Percentiles rank a stretch among this genome's conserved stretches.
These are phyloP conservation scores for Cydia pomonella DNA, from an alignment of 1,140 invertebrate genomes.

Conservation along the genomic window DNA sequence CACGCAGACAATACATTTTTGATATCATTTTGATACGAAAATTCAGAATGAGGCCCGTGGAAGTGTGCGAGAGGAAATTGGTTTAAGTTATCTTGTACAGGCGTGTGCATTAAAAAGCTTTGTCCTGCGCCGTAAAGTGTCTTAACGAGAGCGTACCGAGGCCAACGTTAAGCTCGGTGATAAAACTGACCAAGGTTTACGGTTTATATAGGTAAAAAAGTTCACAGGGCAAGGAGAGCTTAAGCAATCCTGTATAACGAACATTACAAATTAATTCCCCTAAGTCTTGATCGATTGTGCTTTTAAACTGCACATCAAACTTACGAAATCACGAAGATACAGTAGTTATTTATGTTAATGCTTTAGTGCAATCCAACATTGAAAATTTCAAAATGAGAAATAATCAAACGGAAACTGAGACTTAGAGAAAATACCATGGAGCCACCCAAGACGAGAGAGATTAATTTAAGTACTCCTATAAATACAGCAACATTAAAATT, in stretches of 20 bases:
- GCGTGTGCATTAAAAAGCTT: slow-evolving; percentile 8
- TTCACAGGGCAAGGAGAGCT: neutral
- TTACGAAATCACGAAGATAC: no score
- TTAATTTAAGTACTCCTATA: no score
- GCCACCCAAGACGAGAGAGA: no score
- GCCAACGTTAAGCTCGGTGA: neutral
- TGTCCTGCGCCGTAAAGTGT: neutral
- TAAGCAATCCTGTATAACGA: neutral
- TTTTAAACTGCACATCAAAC: neutral
- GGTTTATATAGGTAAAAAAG: neutral
- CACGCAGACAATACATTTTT: neutral
- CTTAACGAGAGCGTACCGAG: slow-evolving; percentile 8
- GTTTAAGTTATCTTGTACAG: neutral
- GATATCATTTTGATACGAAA: neutral
- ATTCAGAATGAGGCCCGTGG: neutral
- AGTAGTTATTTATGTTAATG: no score
- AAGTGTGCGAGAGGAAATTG: slow-evolving; percentile 5
- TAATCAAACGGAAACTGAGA: no score
- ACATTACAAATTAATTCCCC: neutral
- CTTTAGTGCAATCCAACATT: no score
- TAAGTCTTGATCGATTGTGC: neutral
- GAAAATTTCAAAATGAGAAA: no score
- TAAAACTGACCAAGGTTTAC: slow-evolving; percentile 14
- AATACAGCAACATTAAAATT: no score
- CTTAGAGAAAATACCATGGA: no score